phyloP scores from a whole-genome alignment of 1,140 invertebrate genomes.

The Bombyx mandarina region DNA sequence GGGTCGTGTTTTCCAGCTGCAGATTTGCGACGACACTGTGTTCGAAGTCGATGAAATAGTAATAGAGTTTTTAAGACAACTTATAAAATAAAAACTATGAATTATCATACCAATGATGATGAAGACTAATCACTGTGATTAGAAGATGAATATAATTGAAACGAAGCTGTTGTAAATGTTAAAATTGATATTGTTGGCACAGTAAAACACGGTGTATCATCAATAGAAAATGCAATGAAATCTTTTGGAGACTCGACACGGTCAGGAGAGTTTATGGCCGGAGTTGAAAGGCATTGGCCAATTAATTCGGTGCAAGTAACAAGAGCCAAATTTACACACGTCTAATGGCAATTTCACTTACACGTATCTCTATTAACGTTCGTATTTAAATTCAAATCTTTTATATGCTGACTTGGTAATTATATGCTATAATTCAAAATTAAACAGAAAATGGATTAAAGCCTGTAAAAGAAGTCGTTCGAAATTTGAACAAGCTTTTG shows the following conservation, averaged over 20 bases:
- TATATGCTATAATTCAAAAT: no score
- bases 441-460: no score
- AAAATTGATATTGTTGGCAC: slow-evolving; percentile 2
- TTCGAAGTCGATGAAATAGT: background rate
- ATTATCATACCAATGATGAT: no score
- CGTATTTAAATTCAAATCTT: no score
- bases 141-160: no score
- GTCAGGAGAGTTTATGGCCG: slow-evolving; percentile 41
- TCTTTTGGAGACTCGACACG: slow-evolving; percentile 40
- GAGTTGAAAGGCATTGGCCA: slow-evolving; percentile 32
- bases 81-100: no score
- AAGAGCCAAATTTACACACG: slow-evolving; percentile 37
- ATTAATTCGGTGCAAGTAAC: slow-evolving; percentile 51
- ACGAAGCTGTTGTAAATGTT: background rate
- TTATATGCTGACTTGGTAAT: no score
- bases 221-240: slow-evolving; percentile 1
- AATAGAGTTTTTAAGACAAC: no score
- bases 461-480: no score
- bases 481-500: no score
- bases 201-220: slow-evolving; percentile 4
- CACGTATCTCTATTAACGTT: no score
- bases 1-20: slow-evolving; percentile 21
- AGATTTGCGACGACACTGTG: slow-evolving; percentile 6
- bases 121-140: no score
- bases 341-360: slow-evolving; percentile 16